Percentiles rank a stretch among this genome's conserved stretches.
phyloP scores from a whole-genome alignment of 1,140 invertebrate species.

The Eupeodes corollae region DNA sequence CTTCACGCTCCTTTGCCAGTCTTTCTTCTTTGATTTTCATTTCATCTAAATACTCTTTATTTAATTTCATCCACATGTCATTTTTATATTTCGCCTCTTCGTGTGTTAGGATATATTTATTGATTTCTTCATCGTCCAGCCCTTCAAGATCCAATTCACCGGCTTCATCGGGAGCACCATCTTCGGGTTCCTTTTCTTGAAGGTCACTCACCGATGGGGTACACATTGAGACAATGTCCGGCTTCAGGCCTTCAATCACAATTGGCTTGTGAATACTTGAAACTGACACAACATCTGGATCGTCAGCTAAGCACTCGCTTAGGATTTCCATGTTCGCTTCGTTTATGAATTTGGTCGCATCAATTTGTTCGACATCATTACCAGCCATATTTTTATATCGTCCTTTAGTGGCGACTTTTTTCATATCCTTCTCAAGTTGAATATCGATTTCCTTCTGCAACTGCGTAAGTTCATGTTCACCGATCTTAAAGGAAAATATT shows the following conservation, averaged over 20 bases:
- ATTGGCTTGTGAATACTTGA: slow-evolving; percentile 1
- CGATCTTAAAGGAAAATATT: slow-evolving; percentile 21
- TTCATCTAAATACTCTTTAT: slow-evolving; percentile 70
- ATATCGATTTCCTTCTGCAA: slow-evolving; percentile 63
- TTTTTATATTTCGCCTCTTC: slow-evolving; percentile 70
- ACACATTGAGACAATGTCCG: slow-evolving; percentile 33
- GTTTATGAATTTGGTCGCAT: slow-evolving; percentile 44
- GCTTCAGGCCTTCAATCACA: slow-evolving; percentile 25
- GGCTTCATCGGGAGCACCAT: slow-evolving; percentile 23
- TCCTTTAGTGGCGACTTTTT: slow-evolving; percentile 20
- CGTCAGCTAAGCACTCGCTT: slow-evolving; percentile 35
- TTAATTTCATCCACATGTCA: slow-evolving; percentile 70
- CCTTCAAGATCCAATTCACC: slow-evolving; percentile 64
- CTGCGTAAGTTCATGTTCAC: slow-evolving; percentile 52
- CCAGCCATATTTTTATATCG: slow-evolving; percentile 8
- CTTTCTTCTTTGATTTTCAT: slow-evolving; percentile 77
- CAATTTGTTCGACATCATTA: slow-evolving; percentile 34
- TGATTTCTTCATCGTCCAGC: slow-evolving; percentile 79
- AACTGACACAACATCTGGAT: slow-evolving; percentile 10
- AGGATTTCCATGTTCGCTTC: slow-evolving; percentile 47
- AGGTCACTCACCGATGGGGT: slow-evolving; percentile 23
- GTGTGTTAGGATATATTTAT: slow-evolving; percentile 74
- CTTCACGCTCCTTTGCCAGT: slow-evolving; percentile 58
- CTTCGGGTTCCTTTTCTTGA: slow-evolving; percentile 15
- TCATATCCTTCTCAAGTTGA: slow-evolving; percentile 54